Percentiles rank a stretch among this genome's conserved stretches.
These are phyloP conservation scores for Drosophila pseudoobscura DNA, from an alignment of 1,140 invertebrate genomes.

Conservation along the genomic window DNA sequence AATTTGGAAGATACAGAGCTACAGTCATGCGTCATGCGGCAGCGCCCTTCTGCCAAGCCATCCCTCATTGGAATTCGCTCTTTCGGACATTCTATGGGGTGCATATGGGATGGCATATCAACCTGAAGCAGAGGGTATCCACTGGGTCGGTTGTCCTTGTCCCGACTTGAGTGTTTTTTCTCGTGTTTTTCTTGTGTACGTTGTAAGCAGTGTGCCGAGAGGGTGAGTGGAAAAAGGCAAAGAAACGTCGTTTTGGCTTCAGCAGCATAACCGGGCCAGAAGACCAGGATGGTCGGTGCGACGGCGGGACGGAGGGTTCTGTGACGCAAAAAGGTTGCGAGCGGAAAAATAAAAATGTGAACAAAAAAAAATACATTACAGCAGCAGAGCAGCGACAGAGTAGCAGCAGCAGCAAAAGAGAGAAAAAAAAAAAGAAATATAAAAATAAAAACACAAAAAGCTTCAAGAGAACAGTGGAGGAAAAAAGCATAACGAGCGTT, in stretches of 20 bases:
- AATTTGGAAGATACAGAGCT: no score
- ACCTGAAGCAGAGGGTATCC: no score
- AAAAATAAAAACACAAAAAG: slow-evolving; percentile 77
- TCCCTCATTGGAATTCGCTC: no score
- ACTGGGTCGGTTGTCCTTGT: no score
- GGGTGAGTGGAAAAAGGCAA: no score
- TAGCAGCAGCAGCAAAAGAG: slow-evolving; percentile 15
- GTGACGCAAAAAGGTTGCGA: slow-evolving; percentile 74
- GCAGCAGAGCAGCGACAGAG: slow-evolving; percentile 46
- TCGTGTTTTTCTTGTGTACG: slow-evolving; percentile 29
- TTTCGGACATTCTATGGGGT: no score
- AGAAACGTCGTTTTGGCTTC: slow-evolving; percentile 49
- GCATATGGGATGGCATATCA: no score
- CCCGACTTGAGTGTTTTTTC: slow-evolving; percentile 6
- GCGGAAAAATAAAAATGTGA: slow-evolving; percentile 74
- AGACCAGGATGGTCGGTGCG: slow-evolving; percentile 1
- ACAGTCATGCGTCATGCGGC: no score
- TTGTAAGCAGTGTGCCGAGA: no score
- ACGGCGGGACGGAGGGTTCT: slow-evolving; percentile 17
- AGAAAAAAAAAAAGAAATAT: slow-evolving; percentile 49
- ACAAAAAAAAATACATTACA: slow-evolving; percentile 79
- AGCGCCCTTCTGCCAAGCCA: no score
- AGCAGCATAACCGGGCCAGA: slow-evolving; percentile 10
- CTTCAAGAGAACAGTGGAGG: slow-evolving; percentile 55
- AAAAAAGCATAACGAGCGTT: slow-evolving; percentile 81